These are phyloP conservation scores for Artibeus lituratus DNA, from an alignment of 2,797 vertebrate genomes.

Conservation along the genomic window DNA sequence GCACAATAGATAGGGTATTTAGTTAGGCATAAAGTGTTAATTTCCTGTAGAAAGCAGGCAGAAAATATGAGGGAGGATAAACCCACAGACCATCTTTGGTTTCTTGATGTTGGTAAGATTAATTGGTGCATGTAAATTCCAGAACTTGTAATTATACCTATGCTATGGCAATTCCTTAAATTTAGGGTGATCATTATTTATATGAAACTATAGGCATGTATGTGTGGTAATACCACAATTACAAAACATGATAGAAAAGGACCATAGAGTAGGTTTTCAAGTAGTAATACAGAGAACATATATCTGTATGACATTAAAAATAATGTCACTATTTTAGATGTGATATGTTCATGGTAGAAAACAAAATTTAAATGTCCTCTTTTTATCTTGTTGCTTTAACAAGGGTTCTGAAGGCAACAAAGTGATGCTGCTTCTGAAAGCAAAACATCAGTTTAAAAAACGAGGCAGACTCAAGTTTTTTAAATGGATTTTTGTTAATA, in stretches of 20 bases:
- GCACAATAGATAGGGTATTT: not conserved
- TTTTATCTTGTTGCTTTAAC: constrained; percentile 18
- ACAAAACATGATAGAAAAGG: not conserved
- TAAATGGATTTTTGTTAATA: not conserved
- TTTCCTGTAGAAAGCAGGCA: not conserved
- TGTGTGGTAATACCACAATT: not conserved
- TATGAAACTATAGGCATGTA: not conserved
- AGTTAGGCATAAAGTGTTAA: not conserved
- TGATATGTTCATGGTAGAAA: not conserved
- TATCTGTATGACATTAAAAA: not conserved
- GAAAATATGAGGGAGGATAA: not conserved
- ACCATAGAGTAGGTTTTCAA: not conserved
- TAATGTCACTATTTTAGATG: not conserved
- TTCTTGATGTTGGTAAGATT: not conserved
- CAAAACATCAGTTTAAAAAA: not conserved
- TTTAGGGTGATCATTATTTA: not conserved
- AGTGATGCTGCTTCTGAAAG: not conserved
- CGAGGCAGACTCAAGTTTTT: not conserved
- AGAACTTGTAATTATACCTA: not conserved
- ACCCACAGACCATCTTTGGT: not conserved
- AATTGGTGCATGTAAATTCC: not conserved
- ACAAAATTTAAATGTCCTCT: not conserved
- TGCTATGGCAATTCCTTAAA: not conserved
- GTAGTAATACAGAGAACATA: not conserved
- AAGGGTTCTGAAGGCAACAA: not conserved